These are phyloP conservation scores for Morus bassanus DNA, from an alignment of 2,797 vertebrate species.

Conservation along the genomic window DNA sequence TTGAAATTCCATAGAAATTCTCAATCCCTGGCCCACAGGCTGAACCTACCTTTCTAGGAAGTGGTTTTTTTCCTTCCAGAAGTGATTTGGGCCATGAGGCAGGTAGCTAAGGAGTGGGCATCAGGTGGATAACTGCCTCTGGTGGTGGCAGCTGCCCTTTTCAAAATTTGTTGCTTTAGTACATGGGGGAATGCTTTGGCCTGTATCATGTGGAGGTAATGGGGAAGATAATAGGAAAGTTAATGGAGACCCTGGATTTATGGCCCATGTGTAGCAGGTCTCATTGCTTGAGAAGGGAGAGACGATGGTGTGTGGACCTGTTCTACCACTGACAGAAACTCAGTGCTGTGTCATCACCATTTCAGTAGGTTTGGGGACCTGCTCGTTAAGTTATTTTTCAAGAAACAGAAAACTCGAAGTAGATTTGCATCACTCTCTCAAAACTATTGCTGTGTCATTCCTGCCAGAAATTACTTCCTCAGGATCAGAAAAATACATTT, in stretches of 20 bases:
- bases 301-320: neutral
- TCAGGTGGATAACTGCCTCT: neutral
- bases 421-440: neutral
- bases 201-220: neutral
- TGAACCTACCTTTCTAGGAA: neutral
- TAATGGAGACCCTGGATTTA: neutral
- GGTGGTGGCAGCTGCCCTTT: neutral
- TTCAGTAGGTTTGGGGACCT: neutral
- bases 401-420: neutral
- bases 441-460: neutral
- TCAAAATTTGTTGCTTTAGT: neutral
- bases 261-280: fast-evolving
- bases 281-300: neutral
- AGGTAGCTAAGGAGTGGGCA: neutral
- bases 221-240: neutral
- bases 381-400: neutral
- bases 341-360: neutral
- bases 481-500: neutral
- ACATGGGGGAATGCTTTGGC: neutral
- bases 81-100: neutral
- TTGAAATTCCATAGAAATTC: neutral
- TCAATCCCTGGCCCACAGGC: neutral
- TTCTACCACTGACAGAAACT: neutral
- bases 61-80: neutral
- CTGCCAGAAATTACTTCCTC: neutral